phyloP scores from a whole-genome alignment of 1,140 invertebrate species.

The Drosophila lacteicornis region DNA sequence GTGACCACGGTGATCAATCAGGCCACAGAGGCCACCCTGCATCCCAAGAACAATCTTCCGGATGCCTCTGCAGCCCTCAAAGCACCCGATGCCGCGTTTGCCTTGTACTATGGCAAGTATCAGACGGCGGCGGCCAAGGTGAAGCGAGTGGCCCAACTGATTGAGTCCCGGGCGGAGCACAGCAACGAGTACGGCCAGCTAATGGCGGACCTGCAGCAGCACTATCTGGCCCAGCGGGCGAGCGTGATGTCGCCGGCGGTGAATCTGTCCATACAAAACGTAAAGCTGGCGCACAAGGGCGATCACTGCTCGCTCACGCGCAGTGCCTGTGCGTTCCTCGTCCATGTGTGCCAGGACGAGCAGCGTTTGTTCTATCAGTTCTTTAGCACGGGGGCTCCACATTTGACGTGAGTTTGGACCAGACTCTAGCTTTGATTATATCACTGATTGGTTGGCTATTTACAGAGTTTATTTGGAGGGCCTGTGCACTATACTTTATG shows the following conservation, averaged over 20 bases:
- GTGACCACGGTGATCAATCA: slow-evolving; percentile 90
- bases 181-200: slow-evolving; percentile 91
- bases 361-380: slow-evolving; percentile 95
- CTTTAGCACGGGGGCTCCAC: slow-evolving; percentile 89
- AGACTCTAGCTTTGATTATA: neutral
- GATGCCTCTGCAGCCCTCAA: slow-evolving; percentile 52
- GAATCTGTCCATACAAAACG: slow-evolving; percentile 90
- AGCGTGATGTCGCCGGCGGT: slow-evolving; percentile 88
- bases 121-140: slow-evolving; percentile 94
- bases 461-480: slow-evolving; percentile 91
- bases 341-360: slow-evolving; percentile 97
- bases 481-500: slow-evolving; percentile 96
- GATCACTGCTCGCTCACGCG: slow-evolving; percentile 96
- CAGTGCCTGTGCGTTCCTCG: slow-evolving; percentile 94
- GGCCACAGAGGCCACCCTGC: slow-evolving; percentile 90
- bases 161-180: slow-evolving; percentile 89
- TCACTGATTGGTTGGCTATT: neutral
- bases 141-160: slow-evolving; percentile 91
- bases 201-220: slow-evolving; percentile 93
- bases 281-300: slow-evolving; percentile 89
- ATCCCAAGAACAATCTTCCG: slow-evolving; percentile 77
- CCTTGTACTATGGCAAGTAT: slow-evolving; percentile 97
- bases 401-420: slow-evolving; percentile 87
- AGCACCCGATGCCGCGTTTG: slow-evolving; percentile 91
- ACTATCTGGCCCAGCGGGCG: slow-evolving; percentile 92